Evolutionary conservation across 2,888 invertebrate species (phyloP).

Genomic region (Caenorhabditis sp.): DNA sequence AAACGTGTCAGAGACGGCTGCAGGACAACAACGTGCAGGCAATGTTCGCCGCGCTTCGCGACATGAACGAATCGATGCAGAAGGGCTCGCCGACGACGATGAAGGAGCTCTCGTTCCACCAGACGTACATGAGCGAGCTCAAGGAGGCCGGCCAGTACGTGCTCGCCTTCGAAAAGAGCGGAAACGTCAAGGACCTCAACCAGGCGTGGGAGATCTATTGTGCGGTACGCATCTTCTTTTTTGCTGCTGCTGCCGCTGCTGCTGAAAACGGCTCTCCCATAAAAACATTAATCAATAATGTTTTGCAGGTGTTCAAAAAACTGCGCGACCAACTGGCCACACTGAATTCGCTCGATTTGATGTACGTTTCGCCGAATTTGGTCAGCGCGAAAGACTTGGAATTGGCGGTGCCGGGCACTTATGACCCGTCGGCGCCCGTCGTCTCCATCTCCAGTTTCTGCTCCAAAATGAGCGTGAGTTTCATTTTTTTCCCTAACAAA

Average conservation of each 20-base stretch:
- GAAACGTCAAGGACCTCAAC: slow-evolving; percentile 91
- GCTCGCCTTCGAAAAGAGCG: slow-evolving; percentile 88
- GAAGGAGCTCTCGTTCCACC: slow-evolving; percentile 96
- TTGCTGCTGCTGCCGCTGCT: too few relatives aligned
- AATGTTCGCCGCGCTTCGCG: slow-evolving; percentile 96
- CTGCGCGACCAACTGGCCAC: slow-evolving; percentile 93
- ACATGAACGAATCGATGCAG: slow-evolving; percentile 93
- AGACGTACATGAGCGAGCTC: slow-evolving; percentile 93
- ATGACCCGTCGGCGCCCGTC: slow-evolving; percentile 89
- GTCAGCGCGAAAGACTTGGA: slow-evolving; percentile 85
- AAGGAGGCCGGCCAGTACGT: slow-evolving; percentile 97
- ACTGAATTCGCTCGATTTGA: slow-evolving; percentile 82
- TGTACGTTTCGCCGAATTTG: slow-evolving; percentile 92
- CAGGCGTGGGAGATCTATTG: slow-evolving; percentile 98
- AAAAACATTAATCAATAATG: neutral
- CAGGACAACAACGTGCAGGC: slow-evolving; percentile 95
- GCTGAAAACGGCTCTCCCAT: neutral
- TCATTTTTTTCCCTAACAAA: slow-evolving; percentile 2
- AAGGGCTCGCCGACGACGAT: slow-evolving; percentile 90
- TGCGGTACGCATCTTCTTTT: too few relatives aligned
- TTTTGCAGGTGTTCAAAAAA: slow-evolving; percentile 87
- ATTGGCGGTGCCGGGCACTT: slow-evolving; percentile 97
- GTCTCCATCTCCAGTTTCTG: slow-evolving; percentile 81
- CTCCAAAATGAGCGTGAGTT: slow-evolving; percentile 30
- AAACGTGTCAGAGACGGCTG: slow-evolving; percentile 35